Conservation (phyloP, 2,113 vertebrate genomes). For the Alethe castanea region DNA sequence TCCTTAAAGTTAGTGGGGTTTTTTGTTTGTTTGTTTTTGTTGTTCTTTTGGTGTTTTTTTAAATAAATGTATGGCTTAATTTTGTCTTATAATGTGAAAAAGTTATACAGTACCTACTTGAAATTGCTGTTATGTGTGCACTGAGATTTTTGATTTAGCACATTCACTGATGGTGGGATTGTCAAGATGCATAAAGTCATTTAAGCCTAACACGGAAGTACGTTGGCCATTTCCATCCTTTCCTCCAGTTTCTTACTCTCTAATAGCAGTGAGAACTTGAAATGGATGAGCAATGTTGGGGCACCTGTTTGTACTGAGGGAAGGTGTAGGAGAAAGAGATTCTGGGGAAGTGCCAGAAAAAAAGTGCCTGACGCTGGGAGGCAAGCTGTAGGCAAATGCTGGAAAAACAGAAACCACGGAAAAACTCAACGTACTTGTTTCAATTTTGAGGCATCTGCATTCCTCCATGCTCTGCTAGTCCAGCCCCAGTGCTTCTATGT, state of each 20-base stretch:
- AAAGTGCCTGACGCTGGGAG: neutral
- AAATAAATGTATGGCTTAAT: neutral
- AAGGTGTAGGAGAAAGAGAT: neutral
- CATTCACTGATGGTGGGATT: neutral
- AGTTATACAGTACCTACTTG: neutral
- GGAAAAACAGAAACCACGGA: neutral
- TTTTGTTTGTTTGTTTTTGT: neutral
- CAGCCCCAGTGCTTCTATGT: neutral
- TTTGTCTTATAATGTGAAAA: neutral
- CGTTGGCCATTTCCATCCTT: neutral
- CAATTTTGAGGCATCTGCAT: neutral
- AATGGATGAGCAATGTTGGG: neutral
- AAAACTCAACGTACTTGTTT: neutral
- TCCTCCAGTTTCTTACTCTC: neutral
- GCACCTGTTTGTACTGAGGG: neutral
- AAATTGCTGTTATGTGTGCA: neutral
- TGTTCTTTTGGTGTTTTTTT: neutral
- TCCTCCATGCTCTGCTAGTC: neutral
- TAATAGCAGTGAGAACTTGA: neutral
- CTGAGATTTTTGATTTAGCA: neutral
- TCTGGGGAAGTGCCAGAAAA: neutral
- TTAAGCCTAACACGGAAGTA: neutral
- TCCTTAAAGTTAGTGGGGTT: neutral
- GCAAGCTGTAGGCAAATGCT: neutral
- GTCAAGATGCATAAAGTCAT: neutral